Conservation (phyloP, 2,797 vertebrate species). For the Typhlichthys eigenmanni region DNA sequence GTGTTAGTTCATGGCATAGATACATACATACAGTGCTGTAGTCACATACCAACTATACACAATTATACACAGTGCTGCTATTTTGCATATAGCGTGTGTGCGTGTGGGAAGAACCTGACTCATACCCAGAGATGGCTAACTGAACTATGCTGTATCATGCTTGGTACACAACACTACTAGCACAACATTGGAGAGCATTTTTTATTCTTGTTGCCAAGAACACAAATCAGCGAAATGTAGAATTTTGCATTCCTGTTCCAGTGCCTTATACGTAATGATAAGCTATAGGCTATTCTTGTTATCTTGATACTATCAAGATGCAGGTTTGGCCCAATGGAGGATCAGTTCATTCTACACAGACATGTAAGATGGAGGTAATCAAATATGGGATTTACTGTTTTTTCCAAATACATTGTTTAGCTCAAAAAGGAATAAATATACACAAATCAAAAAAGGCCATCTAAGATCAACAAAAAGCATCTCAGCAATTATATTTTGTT, state of each 20-base stretch:
- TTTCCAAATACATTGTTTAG: background rate
- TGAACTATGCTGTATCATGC: conserved; percentile 67
- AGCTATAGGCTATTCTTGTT: background rate
- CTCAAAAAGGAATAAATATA: background rate
- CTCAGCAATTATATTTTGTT: conserved; percentile 5
- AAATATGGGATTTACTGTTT: background rate
- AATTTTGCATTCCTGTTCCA: background rate
- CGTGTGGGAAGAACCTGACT: conserved; percentile 65
- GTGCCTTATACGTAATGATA: background rate
- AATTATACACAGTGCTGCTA: conserved; percentile 14
- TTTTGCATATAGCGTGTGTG: conserved; percentile 35
- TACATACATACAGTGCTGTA: background rate
- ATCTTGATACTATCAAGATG: background rate
- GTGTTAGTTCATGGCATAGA: conserved; percentile 32
- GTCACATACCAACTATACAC: conserved; percentile 14
- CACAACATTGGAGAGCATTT: too few relatives aligned
- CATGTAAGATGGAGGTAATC: too few relatives aligned
- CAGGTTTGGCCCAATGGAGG: background rate
- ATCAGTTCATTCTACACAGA: background rate
- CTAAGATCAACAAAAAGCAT: conserved; percentile 10
- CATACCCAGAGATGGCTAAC: conserved; percentile 57
- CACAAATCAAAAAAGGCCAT: conserved; percentile 3
- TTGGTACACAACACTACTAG: conserved; percentile 26
- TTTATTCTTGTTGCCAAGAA: too few relatives aligned
- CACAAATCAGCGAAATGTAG: background rate